phyloP scores from a whole-genome alignment of 1,140 invertebrate species.

The Drosophila aff. region DNA sequence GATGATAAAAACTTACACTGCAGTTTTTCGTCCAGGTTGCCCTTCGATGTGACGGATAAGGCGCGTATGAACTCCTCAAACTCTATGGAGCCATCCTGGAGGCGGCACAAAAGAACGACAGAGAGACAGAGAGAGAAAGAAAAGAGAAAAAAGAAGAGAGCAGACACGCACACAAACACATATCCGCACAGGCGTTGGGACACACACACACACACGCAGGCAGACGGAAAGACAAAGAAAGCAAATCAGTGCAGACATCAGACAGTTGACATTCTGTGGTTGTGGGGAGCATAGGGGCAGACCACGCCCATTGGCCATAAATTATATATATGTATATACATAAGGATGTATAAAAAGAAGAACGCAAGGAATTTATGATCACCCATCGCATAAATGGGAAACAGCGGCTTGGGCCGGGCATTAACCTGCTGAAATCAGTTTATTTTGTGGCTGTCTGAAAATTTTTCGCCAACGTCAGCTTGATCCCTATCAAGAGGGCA shows the following conservation, averaged over 20 bases:
- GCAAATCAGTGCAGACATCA: slow-evolving; percentile 71
- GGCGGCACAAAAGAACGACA: slow-evolving; percentile 13
- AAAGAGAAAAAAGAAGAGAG: slow-evolving; percentile 3
- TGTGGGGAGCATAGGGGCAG: not conserved
- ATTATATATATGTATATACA: slow-evolving; percentile 53
- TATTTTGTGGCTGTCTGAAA: slow-evolving; percentile 36
- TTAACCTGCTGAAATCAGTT: slow-evolving; percentile 45
- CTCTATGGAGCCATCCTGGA: slow-evolving; percentile 97
- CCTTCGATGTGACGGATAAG: slow-evolving; percentile 97
- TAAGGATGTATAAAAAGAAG: slow-evolving; percentile 1
- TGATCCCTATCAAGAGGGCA: not conserved
- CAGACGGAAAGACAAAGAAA: slow-evolving; percentile 44
- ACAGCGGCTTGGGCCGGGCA: slow-evolving; percentile 5
- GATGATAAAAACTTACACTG: slow-evolving; percentile 92
- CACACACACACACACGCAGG: slow-evolving; percentile 5
- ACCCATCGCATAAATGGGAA: slow-evolving; percentile 13
- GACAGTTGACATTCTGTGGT: slow-evolving; percentile 63
- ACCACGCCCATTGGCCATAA: slow-evolving; percentile 63
- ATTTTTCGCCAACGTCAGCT: slow-evolving; percentile 29
- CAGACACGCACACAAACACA: slow-evolving; percentile 10
- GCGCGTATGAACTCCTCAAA: slow-evolving; percentile 99
- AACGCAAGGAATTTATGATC: slow-evolving; percentile 54
- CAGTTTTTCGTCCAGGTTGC: slow-evolving; percentile 98
- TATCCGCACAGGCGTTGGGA: slow-evolving; percentile 2
- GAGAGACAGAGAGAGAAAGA: not conserved